Base-by-base conservation (phyloP, 2,113 vertebrate species). In the Tonatia bakeri region DNA sequence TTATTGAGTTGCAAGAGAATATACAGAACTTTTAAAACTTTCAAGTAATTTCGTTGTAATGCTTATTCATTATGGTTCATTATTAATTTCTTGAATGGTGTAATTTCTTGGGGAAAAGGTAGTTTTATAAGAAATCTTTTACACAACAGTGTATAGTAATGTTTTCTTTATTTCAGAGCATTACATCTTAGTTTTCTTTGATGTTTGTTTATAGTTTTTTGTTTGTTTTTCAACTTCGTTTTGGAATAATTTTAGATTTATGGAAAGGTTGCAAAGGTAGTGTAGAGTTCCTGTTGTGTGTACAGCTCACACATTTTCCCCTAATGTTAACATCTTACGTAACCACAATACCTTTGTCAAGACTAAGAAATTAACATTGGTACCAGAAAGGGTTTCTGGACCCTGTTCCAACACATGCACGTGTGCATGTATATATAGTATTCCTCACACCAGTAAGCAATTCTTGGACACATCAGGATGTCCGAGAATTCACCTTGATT, bases 1-100 rank as follows among this genome's bases (percentile, higher is more conserved):
- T 89, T 89, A 69, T 31, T 88, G 36, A 91, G 43, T 85, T 89
- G 12, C 84, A 85, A 89, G 70, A 73, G 50, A 59, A 28, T 83
- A 76, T 43, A 33, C 20, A 94, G 72, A 94, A 94, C 50, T 92
- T 96, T 81, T 43, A 77, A 90, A 96, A 73, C 19, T 43, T 94
- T 13, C 73, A 67, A 24, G 47, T 95, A 72, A 76, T 70, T 95
- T 83, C 31, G 36, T 38, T 54, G 20, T 47, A 73, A 88, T 15
- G 26, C 31, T 56, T 96, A 80, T 26, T 87, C 94, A 40, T 72
- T 77, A 26, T 87, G 20, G 14, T 47, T 54, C 9, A 56, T 36
- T 5, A n/a, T 92, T 79, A 79, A 72, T 72, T 89, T 84, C 4
- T 28, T 50, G 13, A 75, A 59, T 80, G 33, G 5, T 67, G 13